Evolutionary conservation across 2,797 vertebrate species (phyloP).

Genomic region (Amblyraja radiata): DNA sequence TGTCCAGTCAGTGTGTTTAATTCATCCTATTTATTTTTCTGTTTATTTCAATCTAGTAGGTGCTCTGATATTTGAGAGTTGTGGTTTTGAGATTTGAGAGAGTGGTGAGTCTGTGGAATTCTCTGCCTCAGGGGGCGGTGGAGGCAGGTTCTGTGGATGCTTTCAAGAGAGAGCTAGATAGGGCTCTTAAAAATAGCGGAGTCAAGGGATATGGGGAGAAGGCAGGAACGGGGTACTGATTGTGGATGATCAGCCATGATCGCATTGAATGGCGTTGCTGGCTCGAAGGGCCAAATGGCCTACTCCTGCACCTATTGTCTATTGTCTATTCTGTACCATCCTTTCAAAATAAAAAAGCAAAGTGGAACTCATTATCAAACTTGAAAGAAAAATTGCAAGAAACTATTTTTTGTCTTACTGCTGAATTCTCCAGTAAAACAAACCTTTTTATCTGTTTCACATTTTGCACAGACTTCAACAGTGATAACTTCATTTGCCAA

Average conservation of each 20-base stretch:
- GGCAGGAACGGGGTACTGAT: no score
- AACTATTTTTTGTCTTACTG: not conserved
- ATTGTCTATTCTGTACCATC: not conserved
- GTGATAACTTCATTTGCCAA: conserved; percentile 38
- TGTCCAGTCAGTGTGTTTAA: not conserved
- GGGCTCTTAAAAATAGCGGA: no score
- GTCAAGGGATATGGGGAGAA: no score
- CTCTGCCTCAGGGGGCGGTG: no score
- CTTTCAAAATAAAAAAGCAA: not conserved
- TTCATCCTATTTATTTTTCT: not conserved
- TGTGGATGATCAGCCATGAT: no score
- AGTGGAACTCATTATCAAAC: not conserved
- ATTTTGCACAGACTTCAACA: conserved; percentile 36
- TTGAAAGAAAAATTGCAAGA: not conserved
- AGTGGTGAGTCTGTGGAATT: no score
- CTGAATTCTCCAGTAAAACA: not conserved
- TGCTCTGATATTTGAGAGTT: not conserved
- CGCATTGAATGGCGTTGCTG: no score
- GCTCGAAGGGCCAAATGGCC: no score
- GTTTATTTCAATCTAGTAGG: not conserved
- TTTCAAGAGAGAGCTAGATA: no score
- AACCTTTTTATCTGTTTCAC: not conserved
- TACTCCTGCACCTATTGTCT: no score
- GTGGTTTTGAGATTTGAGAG: no score
- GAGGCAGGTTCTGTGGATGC: no score